Percentiles rank a stretch among this genome's conserved stretches.
Evolutionary conservation across 2,888 invertebrate species (phyloP).

Genomic region (Congeria kusceri): DNA sequence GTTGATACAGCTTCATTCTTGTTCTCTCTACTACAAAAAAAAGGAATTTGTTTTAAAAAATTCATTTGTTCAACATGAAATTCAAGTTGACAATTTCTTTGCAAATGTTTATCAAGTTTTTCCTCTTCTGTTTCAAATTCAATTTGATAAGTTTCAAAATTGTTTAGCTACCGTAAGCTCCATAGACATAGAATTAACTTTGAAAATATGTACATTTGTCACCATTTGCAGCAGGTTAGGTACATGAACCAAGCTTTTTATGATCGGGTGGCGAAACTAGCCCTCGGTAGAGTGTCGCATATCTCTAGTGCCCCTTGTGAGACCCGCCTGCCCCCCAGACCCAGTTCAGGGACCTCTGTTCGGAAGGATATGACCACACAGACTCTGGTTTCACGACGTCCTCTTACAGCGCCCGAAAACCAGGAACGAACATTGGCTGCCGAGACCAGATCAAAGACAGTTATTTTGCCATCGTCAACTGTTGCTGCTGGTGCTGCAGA

Average conservation of each 20-base stretch:
- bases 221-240: slow-evolving; percentile 11
- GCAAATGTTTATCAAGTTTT: no score
- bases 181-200: no score
- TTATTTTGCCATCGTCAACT: not conserved
- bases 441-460: slow-evolving; percentile 5
- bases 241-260: slow-evolving; percentile 52
- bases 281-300: slow-evolving; percentile 47
- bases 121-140: no score
- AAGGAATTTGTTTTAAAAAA: no score
- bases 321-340: slow-evolving; percentile 43
- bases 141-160: no score
- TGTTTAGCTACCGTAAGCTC: no score
- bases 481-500: no score
- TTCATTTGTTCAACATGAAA: no score
- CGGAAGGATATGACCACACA: slow-evolving; percentile 8
- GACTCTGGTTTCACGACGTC: slow-evolving; percentile 22
- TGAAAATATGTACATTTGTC: not conserved
- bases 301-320: slow-evolving; percentile 61
- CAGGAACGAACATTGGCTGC: not conserved
- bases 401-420: slow-evolving; percentile 40
- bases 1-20: no score
- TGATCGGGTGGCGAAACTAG: slow-evolving; percentile 49
- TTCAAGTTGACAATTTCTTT: no score
- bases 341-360: slow-evolving; percentile 38
- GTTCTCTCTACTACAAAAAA: no score